These are phyloP conservation scores for Marasmarcha lunaedactyla DNA, from an alignment of 2,888 invertebrate species.

Conservation along the genomic window DNA sequence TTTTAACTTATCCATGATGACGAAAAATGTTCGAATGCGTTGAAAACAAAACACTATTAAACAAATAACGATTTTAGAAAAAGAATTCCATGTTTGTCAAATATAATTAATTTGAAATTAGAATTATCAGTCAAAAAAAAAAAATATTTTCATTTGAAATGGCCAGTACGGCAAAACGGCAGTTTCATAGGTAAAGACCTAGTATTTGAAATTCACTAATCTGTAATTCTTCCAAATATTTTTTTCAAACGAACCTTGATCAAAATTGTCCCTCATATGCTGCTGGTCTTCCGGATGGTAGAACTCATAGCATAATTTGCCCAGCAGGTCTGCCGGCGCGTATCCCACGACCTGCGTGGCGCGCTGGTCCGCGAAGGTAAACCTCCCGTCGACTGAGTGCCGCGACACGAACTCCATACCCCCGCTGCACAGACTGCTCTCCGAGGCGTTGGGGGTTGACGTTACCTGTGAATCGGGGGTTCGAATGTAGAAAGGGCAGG, in stretches of 20 bases:
- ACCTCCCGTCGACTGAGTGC: constrained; percentile 96
- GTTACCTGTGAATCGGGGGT: constrained; percentile 71
- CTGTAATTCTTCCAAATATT: no score
- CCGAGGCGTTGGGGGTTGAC: constrained; percentile 93
- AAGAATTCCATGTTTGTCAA: no score
- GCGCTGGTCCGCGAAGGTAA: constrained; percentile 98
- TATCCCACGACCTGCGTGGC: constrained; percentile 92
- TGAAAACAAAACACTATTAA: no score
- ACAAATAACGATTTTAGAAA: no score
- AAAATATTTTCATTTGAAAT: no score
- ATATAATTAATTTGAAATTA: no score
- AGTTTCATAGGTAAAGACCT: no score
- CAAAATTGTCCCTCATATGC: constrained; percentile 98
- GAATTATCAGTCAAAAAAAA: no score
- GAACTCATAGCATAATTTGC: constrained; percentile 96
- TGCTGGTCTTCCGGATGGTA: constrained; percentile 97
- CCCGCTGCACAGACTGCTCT: constrained; percentile 84
- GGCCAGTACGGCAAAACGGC: no score
- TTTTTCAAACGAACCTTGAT: constrained; percentile 77
- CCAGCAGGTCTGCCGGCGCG: constrained; percentile 93
- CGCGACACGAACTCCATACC: constrained; percentile 96
- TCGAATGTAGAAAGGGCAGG: neutral
- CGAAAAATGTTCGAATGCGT: no score
- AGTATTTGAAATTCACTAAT: no score
- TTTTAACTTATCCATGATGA: no score